Evolutionary conservation across 2,797 vertebrate genomes (phyloP), one percentile per base, ranked within the genome.

Genomic region (Lutjanus campechanus): DNA sequence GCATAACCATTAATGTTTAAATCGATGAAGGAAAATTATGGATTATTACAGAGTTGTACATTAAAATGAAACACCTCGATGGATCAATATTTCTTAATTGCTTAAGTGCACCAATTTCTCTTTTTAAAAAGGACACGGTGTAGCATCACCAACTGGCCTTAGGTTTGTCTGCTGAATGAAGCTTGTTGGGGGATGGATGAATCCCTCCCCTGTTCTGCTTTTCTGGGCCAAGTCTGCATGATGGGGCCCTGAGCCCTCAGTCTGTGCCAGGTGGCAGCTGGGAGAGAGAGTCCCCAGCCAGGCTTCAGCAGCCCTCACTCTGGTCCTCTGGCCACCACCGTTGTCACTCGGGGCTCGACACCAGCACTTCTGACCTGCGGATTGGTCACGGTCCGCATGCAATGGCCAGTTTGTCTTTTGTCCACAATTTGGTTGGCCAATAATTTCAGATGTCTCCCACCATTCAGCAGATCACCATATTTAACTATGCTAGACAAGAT

Each of bases 191-290:
- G 92, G 87, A 87, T 66, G 90, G 89, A 94, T 95, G 93, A 95
- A 95, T 94, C 93, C 92, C 89, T 93, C 87, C 90, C 92, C 93
- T 95, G 94, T 95, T 92, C 92, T 92, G 84, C 29, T 84, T 94
- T 91, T 83, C 90, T 87, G 87, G 90, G 92, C 93, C 92, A 92
- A 90, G 89, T 87, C 90, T 91, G 91, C 91, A 88, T 84, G 91
- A 90, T 79, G 91, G 91, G 85, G 92, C 88, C 82, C 85, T 88
- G 87, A 93, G 92, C 84, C 87, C 73, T 93, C 75, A 51, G 85
- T 80, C 87, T 81, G 91, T 93, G 95, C 95, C 95, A 96, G 95
- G 95, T 96, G 95, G 93, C 95, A 95, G 95, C 95, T 96, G 94
- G 93, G 93, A 93, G 88, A 91, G 84, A 86, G 75, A 84, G 88